phyloP scores from a whole-genome alignment of 1,140 invertebrate genomes.

The Dryas iulia region DNA sequence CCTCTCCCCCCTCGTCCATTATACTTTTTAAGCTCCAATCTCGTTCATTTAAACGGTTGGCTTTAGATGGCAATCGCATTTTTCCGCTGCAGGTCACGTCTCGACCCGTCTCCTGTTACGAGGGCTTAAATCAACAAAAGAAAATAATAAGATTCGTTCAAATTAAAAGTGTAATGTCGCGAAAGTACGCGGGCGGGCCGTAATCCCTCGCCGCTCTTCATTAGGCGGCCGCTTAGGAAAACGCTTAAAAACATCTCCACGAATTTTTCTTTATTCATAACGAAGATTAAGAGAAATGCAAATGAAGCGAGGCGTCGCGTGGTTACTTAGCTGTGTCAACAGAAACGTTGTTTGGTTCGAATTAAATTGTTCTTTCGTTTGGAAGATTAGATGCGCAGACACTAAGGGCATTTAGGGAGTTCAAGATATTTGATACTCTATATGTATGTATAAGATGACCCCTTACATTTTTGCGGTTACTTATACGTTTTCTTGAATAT shows the following conservation, averaged over 20 bases:
- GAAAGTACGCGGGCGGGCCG: constrained; percentile 62
- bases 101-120: constrained; percentile 76
- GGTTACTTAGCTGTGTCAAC: constrained; percentile 78
- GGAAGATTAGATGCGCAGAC: constrained; percentile 22
- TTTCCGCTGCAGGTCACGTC: constrained; percentile 83
- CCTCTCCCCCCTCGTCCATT: constrained; percentile 75
- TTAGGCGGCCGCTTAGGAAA: constrained; percentile 60
- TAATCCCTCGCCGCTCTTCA: constrained; percentile 74
- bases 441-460: neutral
- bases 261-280: constrained; percentile 80
- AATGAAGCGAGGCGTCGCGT: constrained; percentile 71
- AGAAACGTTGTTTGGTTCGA: constrained; percentile 36
- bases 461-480: neutral
- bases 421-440: neutral
- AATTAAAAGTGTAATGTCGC: constrained; percentile 85
- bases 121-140: constrained; percentile 84
- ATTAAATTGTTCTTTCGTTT: constrained; percentile 33
- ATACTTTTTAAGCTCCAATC: constrained; percentile 85
- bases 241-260: constrained; percentile 67
- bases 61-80: constrained; percentile 84
- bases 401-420: neutral
- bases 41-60: constrained; percentile 84
- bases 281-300: constrained; percentile 77
- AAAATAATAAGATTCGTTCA: constrained; percentile 84
- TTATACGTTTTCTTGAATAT: neutral